These are phyloP conservation scores for Pyrocoelia pectoralis DNA, from an alignment of 2,888 invertebrate species.

Conservation along the genomic window DNA sequence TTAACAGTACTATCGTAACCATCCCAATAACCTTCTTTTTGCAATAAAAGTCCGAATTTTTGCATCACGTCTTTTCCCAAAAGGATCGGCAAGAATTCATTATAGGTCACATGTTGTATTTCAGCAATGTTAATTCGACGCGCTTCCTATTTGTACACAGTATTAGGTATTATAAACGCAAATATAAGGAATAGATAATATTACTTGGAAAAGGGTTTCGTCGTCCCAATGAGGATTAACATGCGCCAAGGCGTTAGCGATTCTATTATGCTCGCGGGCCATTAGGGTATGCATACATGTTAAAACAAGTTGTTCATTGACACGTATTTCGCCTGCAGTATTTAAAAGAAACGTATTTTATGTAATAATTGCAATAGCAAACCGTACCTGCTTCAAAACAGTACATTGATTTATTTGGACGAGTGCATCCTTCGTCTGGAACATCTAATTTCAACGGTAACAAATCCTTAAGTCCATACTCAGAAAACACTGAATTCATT, in stretches of 20 bases:
- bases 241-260: slow-evolving; percentile 77
- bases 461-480: slow-evolving; percentile 87
- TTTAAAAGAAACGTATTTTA: no score
- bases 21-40: slow-evolving; percentile 84
- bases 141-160: slow-evolving; percentile 65
- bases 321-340: slow-evolving; percentile 82
- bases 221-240: slow-evolving; percentile 95
- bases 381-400: slow-evolving; percentile 88
- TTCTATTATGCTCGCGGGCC: slow-evolving; percentile 90
- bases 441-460: slow-evolving; percentile 87
- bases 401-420: slow-evolving; percentile 88
- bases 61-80: slow-evolving; percentile 92
- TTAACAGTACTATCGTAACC: slow-evolving; percentile 86
- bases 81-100: slow-evolving; percentile 88
- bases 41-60: slow-evolving; percentile 84
- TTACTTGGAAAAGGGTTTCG: slow-evolving; percentile 84
- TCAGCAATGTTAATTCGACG: slow-evolving; percentile 85
- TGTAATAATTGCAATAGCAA: no score
- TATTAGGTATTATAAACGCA: not conserved
- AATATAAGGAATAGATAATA: not conserved
- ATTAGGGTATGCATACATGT: slow-evolving; percentile 92
- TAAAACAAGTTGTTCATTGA: slow-evolving; percentile 89
- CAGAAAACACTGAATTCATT: slow-evolving; percentile 89
- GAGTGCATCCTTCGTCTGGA: slow-evolving; percentile 91
- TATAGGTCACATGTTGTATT: slow-evolving; percentile 89